Conservation (phyloP, 35 echinoderm and acorn worm genomes). For the Stichopus chloronotus region DNA sequence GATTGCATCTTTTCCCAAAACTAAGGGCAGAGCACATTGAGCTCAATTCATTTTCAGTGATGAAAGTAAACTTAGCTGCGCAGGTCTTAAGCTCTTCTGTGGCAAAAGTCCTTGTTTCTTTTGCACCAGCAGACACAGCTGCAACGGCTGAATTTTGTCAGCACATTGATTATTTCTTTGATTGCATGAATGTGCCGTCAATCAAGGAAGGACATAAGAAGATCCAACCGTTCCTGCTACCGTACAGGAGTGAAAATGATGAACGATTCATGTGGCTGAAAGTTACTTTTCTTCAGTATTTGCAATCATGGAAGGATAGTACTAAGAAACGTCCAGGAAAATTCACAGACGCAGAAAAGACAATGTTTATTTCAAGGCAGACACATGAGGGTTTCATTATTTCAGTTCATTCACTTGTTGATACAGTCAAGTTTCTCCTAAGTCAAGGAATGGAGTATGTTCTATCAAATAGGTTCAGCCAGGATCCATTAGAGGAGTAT, state of each 20-base stretch:
- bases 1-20: conserved; percentile 27
- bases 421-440: conserved; percentile 44
- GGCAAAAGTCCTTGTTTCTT: not conserved
- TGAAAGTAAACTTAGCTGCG: conserved; percentile 15
- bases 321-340: not conserved
- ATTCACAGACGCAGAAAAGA: not conserved
- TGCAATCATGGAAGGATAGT: conserved; percentile 28
- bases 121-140: conserved; percentile 34
- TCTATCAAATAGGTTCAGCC: conserved; percentile 2
- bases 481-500: conserved; percentile 48
- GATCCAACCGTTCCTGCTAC: not conserved
- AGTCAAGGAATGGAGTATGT: conserved; percentile 26
- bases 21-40: conserved; percentile 17
- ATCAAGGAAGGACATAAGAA: conserved; percentile 27
- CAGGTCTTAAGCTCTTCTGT: conserved; percentile 19
- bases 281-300: conserved; percentile 16
- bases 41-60: conserved; percentile 5
- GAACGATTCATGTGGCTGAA: conserved; percentile 37
- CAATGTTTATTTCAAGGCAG: conserved; percentile 39
- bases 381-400: conserved; percentile 28
- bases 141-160: conserved; percentile 36
- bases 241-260: conserved; percentile 6
- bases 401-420: conserved; percentile 1
- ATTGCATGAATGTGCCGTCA: conserved; percentile 29
- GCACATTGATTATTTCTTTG: conserved; percentile 40